These are phyloP conservation scores for Drosophila quadrilineata DNA, from an alignment of 1,140 invertebrate genomes.

Conservation along the genomic window DNA sequence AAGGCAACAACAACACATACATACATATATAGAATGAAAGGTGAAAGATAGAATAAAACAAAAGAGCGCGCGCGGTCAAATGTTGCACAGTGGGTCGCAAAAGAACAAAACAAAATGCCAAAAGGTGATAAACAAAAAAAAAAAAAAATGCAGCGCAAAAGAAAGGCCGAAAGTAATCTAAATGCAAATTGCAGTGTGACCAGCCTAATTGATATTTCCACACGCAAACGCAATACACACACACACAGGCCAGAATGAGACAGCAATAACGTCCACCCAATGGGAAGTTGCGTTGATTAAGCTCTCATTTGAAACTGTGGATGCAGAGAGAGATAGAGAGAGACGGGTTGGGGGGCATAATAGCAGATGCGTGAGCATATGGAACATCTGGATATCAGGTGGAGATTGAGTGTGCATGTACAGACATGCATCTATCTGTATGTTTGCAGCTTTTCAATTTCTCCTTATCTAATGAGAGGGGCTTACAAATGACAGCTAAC, in stretches of 20 bases:
- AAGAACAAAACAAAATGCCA: slow-evolving; percentile 15
- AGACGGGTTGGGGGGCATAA: background rate
- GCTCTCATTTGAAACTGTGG: too few species aligned
- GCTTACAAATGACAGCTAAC: background rate
- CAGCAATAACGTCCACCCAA: too few species aligned
- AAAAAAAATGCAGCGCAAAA: too few species aligned
- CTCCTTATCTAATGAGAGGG: background rate
- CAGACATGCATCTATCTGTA: too few species aligned
- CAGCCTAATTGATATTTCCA: slow-evolving; percentile 18
- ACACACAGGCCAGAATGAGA: background rate
- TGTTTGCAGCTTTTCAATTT: background rate
- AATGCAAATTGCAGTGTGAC: slow-evolving; percentile 59
- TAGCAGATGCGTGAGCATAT: background rate
- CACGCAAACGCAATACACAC: too few species aligned
- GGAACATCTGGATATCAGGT: background rate
- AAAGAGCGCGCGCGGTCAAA: slow-evolving; percentile 29
- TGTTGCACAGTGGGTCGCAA: slow-evolving; percentile 51
- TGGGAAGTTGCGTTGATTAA: too few species aligned
- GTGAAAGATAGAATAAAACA: too few species aligned
- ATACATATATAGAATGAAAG: too few species aligned
- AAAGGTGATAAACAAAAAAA: slow-evolving; percentile 15
- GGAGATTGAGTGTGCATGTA: too few species aligned
- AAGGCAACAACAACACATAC: too few species aligned
- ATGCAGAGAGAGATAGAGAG: background rate
- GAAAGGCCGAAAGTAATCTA: slow-evolving; percentile 26